A percentile compares a stretch with the other conserved stretches of the same genome.
phyloP scores from a whole-genome alignment of 2,113 vertebrate species.

The Lamprotornis superbus region DNA sequence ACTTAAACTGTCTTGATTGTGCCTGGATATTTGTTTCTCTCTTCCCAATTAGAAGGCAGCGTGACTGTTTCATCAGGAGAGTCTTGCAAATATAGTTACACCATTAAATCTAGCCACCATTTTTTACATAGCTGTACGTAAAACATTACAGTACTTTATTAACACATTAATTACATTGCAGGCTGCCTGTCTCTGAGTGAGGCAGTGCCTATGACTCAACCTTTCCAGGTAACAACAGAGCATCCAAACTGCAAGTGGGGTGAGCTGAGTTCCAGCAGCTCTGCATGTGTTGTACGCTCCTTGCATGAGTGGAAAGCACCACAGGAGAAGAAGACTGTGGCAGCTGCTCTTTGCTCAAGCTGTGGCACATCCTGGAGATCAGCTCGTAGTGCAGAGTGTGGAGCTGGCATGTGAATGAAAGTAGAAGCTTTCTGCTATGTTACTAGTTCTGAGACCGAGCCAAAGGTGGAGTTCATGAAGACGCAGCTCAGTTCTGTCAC shows the following conservation, averaged over 20 bases:
- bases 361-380: neutral
- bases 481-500: neutral
- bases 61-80: neutral
- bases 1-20: constrained; percentile 6
- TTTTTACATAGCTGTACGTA: neutral
- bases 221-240: neutral
- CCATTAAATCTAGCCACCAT: neutral
- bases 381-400: rapidly evolving
- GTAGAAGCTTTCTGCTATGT: neutral
- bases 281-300: neutral
- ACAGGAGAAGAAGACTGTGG: neutral
- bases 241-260: rapidly evolving
- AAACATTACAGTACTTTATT: neutral
- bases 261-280: neutral
- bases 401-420: neutral
- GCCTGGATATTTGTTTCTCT: neutral
- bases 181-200: neutral
- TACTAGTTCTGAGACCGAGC: neutral
- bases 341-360: neutral
- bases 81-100: neutral
- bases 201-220: neutral
- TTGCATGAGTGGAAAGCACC: neutral
- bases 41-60: neutral
- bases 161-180: neutral
- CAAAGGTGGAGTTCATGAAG: neutral